Evolutionary conservation across 2,888 invertebrate species (phyloP).

Genomic region (Ormyrus rosae): DNA sequence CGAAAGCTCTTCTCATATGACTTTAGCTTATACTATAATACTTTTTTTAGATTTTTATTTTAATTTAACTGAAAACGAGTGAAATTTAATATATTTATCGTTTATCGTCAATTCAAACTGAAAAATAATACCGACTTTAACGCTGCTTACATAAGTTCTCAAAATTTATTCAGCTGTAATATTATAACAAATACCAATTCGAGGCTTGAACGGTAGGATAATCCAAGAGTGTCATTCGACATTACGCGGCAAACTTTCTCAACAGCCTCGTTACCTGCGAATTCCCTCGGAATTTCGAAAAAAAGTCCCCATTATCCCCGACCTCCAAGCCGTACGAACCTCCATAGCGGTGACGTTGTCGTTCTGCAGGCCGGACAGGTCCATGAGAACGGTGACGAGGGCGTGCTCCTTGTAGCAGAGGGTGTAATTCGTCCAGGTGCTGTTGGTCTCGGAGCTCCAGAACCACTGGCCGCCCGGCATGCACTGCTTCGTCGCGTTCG

Average conservation of each 20-base stretch:
- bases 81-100: too few species aligned
- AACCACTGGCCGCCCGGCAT: conserved; percentile 77
- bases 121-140: too few species aligned
- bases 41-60: too few species aligned
- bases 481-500: conserved; percentile 77
- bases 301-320: not conserved
- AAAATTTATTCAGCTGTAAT: too few species aligned
- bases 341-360: conserved; percentile 66
- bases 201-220: not conserved
- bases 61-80: too few species aligned
- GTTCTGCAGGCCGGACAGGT: conserved; percentile 64
- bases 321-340: conserved; percentile 56
- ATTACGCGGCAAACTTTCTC: too few species aligned
- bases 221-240: not conserved
- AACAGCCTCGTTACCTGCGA: not conserved
- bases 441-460: conserved; percentile 70
- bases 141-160: too few species aligned
- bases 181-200: too few species aligned
- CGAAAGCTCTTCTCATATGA: too few species aligned
- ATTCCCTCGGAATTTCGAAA: not conserved
- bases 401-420: conserved; percentile 73
- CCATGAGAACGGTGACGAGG: conserved; percentile 73
- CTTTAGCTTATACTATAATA: too few species aligned
- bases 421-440: conserved; percentile 78
- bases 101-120: too few species aligned